Conservation (phyloP, 2,888 invertebrate genomes). For the Choristoneura rosaceana region DNA sequence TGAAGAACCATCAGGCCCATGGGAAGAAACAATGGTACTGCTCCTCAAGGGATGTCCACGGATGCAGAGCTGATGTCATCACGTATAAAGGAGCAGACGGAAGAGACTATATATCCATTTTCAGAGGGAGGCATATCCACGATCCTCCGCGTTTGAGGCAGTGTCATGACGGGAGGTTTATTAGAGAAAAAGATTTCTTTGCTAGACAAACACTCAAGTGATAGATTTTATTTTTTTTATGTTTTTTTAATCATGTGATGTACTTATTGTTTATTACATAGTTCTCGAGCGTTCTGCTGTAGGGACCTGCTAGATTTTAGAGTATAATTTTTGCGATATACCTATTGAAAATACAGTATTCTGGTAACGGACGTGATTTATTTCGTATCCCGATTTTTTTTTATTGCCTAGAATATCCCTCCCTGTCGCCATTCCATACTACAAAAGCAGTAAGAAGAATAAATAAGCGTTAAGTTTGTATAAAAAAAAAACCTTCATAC, state of each 20-base stretch:
- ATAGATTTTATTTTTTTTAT: conserved; percentile 44
- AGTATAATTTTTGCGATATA: conserved; percentile 65
- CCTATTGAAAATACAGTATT: conserved; percentile 77
- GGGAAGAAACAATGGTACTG: conserved; percentile 83
- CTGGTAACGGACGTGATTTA: conserved; percentile 55
- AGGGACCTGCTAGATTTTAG: conserved; percentile 78
- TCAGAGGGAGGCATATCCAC: conserved; percentile 77
- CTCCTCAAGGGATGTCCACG: conserved; percentile 77
- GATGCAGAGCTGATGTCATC: conserved; percentile 79
- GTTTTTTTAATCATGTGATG: conserved; percentile 63
- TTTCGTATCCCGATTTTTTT: not conserved
- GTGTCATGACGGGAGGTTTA: conserved; percentile 78
- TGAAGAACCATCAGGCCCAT: conserved; percentile 82
- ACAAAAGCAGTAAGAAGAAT: too few relatives aligned
- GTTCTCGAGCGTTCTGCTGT: conserved; percentile 66
- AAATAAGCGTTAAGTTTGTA: too few relatives aligned
- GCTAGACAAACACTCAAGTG: conserved; percentile 58
- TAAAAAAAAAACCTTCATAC: too few relatives aligned
- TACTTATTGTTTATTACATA: conserved; percentile 62
- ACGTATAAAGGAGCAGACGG: conserved; percentile 77
- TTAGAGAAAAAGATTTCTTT: conserved; percentile 72
- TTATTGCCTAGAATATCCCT: not conserved
- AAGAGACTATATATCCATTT: conserved; percentile 79
- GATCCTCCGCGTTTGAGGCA: conserved; percentile 74
- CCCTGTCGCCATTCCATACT: not conserved